These are phyloP conservation scores for Cryptotermes secundus DNA, from an alignment of 1,140 invertebrate species.

Conservation along the genomic window DNA sequence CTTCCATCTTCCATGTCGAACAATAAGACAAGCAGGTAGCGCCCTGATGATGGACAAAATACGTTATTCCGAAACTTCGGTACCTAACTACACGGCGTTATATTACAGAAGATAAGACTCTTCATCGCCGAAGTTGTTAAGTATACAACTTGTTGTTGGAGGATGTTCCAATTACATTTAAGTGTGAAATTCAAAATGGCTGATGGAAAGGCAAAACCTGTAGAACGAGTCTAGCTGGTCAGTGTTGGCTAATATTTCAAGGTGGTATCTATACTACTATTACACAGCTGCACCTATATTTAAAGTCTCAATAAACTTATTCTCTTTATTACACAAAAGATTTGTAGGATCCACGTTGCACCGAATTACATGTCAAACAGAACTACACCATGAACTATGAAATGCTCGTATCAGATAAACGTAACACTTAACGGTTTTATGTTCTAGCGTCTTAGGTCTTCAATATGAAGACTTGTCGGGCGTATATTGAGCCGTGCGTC, in stretches of 20 bases:
- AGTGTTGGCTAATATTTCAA: slow-evolving; percentile 10
- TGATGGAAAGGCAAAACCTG: background rate
- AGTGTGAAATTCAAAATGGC: slow-evolving; percentile 8
- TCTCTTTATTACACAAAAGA: background rate
- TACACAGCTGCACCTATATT: background rate
- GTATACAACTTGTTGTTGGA: no score
- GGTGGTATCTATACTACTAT: background rate
- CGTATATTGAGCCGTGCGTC: background rate
- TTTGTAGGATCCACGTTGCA: background rate
- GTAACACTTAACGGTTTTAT: background rate
- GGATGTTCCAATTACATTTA: background rate
- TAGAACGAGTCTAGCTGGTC: background rate
- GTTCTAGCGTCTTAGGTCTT: background rate
- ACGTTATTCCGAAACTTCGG: no score
- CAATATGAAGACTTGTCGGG: background rate
- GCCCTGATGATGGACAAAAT: no score
- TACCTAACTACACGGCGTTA: no score
- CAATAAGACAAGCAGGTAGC: no score
- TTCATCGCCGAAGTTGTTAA: no score
- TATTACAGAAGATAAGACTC: no score
- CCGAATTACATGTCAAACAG: background rate
- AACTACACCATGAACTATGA: background rate
- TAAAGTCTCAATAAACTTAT: background rate
- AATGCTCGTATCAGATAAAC: background rate
- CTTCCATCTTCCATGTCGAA: no score